Percentiles rank a stretch among this genome's conserved stretches.
Evolutionary conservation across 2,113 vertebrate species (phyloP).

Genomic region (Sphyrna mokarran): DNA sequence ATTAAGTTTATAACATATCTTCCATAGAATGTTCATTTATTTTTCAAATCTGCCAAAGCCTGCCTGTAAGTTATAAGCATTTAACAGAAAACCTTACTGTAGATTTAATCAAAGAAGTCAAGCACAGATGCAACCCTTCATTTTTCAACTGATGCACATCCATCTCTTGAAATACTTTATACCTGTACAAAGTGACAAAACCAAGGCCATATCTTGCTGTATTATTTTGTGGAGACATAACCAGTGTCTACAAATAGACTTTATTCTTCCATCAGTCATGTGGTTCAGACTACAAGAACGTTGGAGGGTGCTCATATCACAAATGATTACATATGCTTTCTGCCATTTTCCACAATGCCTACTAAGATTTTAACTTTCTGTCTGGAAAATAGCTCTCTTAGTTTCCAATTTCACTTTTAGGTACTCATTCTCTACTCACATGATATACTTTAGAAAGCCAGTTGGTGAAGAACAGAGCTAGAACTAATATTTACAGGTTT

Average conservation of each 20-base stretch:
- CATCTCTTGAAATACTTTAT: not conserved
- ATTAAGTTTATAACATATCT: not conserved
- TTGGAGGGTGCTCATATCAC: not conserved
- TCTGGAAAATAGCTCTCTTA: not conserved
- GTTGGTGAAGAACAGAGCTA: not conserved
- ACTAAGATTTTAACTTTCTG: not conserved
- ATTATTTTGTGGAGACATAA: not conserved
- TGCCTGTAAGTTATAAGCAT: not conserved
- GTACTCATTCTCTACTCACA: not conserved
- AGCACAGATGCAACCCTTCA: not conserved
- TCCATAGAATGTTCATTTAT: not conserved
- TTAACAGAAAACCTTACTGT: not conserved
- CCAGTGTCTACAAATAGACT: not conserved
- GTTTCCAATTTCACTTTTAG: not conserved
- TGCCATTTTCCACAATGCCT: not conserved
- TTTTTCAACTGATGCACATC: not conserved
- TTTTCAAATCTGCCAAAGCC: not conserved
- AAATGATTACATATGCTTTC: not conserved
- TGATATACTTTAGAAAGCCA: not conserved
- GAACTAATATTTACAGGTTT: not conserved
- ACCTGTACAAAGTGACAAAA: too few species aligned
- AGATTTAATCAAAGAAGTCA: not conserved
- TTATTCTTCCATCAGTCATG: not conserved
- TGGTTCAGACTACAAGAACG: not conserved
- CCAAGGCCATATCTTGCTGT: not conserved